These are phyloP conservation scores for Alectoris magna DNA, from an alignment of 2,797 vertebrate genomes.

Conservation along the genomic window DNA sequence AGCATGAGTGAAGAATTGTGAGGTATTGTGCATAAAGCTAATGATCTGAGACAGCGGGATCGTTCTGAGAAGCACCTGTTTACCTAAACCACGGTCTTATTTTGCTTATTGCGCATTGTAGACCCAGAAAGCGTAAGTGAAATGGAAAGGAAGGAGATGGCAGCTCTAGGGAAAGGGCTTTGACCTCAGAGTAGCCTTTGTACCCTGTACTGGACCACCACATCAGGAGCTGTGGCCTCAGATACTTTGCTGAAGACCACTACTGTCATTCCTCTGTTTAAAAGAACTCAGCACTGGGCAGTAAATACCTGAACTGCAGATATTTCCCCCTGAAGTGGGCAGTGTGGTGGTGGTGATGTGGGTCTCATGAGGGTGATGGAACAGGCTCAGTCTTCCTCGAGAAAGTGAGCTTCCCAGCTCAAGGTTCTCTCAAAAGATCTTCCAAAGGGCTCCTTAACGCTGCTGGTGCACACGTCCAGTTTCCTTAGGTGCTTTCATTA, in stretches of 20 bases:
- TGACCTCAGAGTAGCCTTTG: not conserved
- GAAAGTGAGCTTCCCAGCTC: not conserved
- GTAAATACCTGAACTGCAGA: not conserved
- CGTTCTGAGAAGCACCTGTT: not conserved
- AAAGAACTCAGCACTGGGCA: not conserved
- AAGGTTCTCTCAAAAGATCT: not conserved
- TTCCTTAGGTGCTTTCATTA: not conserved
- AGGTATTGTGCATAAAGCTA: not conserved
- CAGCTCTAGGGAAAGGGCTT: not conserved
- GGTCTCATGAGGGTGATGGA: not conserved
- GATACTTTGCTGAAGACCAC: not conserved
- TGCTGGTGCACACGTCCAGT: not conserved
- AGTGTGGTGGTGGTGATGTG: not conserved
- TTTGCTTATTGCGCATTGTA: not conserved
- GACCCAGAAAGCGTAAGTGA: not conserved
- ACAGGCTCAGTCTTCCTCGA: not conserved
- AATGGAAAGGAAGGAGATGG: not conserved
- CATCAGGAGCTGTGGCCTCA: not conserved
- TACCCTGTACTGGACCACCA: not conserved
- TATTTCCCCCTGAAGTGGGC: not conserved
- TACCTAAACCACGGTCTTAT: not conserved
- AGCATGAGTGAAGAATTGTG: not conserved
- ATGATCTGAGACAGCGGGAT: not conserved
- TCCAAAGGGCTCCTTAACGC: not conserved
- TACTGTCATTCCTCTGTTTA: not conserved